Evolutionary conservation across 2,888 invertebrate genomes (phyloP), one percentile per base, ranked within the genome.

Genomic region (Willowsia nigromaculata): DNA sequence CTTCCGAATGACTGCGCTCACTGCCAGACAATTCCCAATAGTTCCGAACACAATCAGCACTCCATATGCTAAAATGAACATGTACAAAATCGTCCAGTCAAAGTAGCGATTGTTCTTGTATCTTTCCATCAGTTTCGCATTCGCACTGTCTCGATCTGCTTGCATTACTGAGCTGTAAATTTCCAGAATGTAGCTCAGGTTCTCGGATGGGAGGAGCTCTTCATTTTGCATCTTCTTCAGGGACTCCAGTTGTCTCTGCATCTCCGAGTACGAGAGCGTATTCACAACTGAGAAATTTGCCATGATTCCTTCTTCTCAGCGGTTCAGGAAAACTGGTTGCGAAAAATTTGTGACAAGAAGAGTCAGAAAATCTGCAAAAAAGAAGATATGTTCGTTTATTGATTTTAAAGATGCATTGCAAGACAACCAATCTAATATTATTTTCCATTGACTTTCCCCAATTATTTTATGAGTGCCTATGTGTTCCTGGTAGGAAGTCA

Each of bases 21-120:
- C 97, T 93, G 98, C 98, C 71, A 98, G 95, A 11, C 96, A 96
- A 94, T 98, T 98, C 68, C 98, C 98, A 83, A 96, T 94, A 1
- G 97, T 96, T 53, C 98, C 98, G 83, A 97, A 95, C 15, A 96
- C 94, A 89, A 98, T 97, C 93, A 98, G 94, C 90, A 96, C 94
- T 27, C 96, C 95, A 94, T 97, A 97, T 93, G 96, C 95, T 0
- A 95, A 94, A 76, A 97, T 96, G 11, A 97, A 95, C 2, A 95
- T 94, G 6, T 96, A 95, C 93, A 96, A 95, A 40, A 96, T 96
- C 0, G 96, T 95, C 90, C 96, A 96, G 92, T 96, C 96, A 62
- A 97, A 95, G 78, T 96, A 96, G 81, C 96, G 95, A 94, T 97
- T 97, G 27, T 88, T 93, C 82, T 92, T 88, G 91, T 93, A 93